Conservation (phyloP, 2,113 vertebrate genomes). For the Phylloscopus trochiloides region DNA sequence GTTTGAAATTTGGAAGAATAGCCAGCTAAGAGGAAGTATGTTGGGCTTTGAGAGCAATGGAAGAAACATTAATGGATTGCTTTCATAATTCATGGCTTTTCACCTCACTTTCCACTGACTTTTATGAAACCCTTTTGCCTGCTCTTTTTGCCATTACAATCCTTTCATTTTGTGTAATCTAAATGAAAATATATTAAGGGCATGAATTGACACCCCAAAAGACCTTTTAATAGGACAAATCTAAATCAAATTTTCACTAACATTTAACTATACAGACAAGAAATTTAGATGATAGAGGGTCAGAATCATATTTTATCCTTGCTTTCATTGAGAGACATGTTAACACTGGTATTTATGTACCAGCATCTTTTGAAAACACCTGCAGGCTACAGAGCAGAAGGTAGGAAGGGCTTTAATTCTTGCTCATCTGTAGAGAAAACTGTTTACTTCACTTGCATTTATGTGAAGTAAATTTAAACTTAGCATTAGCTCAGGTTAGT, state of each 20-base stretch:
- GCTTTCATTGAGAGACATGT: neutral
- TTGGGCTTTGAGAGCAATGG: neutral
- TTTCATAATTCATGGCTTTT: neutral
- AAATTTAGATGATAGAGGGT: neutral
- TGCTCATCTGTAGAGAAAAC: neutral
- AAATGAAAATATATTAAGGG: neutral
- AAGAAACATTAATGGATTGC: neutral
- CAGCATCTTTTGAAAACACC: neutral
- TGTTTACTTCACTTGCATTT: slow-evolving; percentile 2
- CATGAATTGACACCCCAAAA: neutral
- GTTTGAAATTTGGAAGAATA: neutral
- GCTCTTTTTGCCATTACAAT: neutral
- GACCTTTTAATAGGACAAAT: neutral
- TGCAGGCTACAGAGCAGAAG: neutral
- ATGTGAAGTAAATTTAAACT: slow-evolving; percentile 9
- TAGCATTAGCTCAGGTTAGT: slow-evolving; percentile 23
- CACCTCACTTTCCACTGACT: neutral
- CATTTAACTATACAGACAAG: neutral
- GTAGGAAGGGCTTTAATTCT: neutral
- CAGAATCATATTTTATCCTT: neutral
- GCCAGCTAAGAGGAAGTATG: neutral
- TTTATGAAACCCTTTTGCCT: neutral
- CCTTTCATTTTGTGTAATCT: neutral
- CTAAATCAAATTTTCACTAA: neutral
- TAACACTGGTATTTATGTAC: neutral